Base-by-base conservation (phyloP, 2,113 vertebrate species). In the Danionella cerebrum region DNA sequence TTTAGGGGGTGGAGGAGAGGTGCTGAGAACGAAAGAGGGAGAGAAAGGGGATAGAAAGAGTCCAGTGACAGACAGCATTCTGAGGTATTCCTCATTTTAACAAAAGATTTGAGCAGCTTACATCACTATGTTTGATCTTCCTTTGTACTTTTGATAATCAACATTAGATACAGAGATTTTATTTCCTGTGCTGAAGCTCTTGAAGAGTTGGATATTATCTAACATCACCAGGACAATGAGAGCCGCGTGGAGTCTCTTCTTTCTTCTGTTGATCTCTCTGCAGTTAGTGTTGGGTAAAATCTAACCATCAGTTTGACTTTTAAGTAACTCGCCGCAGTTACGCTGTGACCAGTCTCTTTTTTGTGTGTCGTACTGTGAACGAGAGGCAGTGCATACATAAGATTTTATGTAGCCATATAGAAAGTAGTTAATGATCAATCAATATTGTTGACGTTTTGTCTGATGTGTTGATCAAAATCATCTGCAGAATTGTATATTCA, bases 1-100 rank as follows among this genome's bases (percentile, higher is more conserved):
- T 72, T 70, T 81, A 52, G 59, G 78, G 80, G 70, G 84, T 83
- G 54, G 19, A 47, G 47, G 18, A 68, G 65, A 66, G 59, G 52
- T 65, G 67, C 38, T 44, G 11, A 55, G 10, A 42, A 48, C 65
- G 64, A 76, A 69, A 71, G n/a, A 58, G 11, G 16, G 31, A 35
- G 39, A 33, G 10, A 39, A 3, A 29, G 19, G 16, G 9, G 54
- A 27, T 21, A 67, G 77, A 66, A 76, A 59, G 53, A 78, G 18
- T 36, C 16, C 22, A 18, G 58, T 63, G 71, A 73, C 65, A 47
- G 44, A 35, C 22, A 35, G 45, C 36, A 67, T 50, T 62, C 35
- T 62, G 38, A 63, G 69, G 38, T 18, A 42, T 31, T n/a, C 24
- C 38, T 60, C 39, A 44, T 25, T 60, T 60, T 60, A 29, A 31